Conservation (phyloP, 2,113 vertebrate genomes). For the Amphiprion percula region DNA sequence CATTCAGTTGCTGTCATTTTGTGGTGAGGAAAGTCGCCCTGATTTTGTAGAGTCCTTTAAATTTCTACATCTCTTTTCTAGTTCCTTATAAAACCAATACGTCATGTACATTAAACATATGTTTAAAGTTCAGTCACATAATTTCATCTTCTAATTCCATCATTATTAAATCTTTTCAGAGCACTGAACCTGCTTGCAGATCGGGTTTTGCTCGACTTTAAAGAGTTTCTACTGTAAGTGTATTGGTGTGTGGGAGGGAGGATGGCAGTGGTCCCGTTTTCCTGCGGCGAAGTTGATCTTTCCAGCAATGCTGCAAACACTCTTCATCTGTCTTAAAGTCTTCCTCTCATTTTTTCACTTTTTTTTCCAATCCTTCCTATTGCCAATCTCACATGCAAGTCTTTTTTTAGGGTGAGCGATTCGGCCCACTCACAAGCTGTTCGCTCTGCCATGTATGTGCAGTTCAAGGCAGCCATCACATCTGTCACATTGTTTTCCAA, state of each 20-base stretch:
- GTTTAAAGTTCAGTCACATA: neutral
- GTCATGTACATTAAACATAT: neutral
- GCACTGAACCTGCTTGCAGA: conserved; percentile 14
- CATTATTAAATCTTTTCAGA: conserved; percentile 20
- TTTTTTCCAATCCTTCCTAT: conserved; percentile 34
- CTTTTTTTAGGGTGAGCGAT: conserved; percentile 68
- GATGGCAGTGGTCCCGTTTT: conserved; percentile 68
- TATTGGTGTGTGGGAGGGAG: conserved; percentile 59
- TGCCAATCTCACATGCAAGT: conserved; percentile 61
- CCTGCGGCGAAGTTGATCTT: conserved; percentile 57
- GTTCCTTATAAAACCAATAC: neutral
- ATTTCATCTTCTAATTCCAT: neutral
- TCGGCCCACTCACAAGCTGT: conserved; percentile 83
- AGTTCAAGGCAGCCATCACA: conserved; percentile 66
- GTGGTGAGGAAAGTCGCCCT: too few species aligned
- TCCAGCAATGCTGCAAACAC: conserved; percentile 48
- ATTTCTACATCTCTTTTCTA: neutral
- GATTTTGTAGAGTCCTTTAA: too few species aligned
- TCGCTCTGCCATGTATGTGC: conserved; percentile 53
- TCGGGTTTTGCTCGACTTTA: conserved; percentile 21
- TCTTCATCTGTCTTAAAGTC: conserved; percentile 61
- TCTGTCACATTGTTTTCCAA: conserved; percentile 65
- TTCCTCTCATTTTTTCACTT: conserved; percentile 50
- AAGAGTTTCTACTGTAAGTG: conserved; percentile 42
- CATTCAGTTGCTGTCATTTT: too few species aligned